Percentiles rank a stretch among this genome's conserved stretches.
phyloP scores from a whole-genome alignment of 2,888 invertebrate species.

The Habroteleia sp. region DNA sequence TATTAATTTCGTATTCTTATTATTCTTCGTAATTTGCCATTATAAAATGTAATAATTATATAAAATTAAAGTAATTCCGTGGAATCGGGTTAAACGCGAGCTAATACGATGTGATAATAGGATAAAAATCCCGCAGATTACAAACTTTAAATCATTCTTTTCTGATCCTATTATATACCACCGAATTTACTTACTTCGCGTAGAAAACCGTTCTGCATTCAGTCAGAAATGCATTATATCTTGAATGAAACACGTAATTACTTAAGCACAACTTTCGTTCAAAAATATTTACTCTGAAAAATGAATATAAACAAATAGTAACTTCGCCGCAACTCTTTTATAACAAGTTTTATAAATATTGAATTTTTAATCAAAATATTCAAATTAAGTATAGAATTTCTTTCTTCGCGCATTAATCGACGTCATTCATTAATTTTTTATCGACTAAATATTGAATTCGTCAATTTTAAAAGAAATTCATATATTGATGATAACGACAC shows the following conservation, averaged over 20 bases:
- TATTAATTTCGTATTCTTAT: no score
- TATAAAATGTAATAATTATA: slow-evolving; percentile 15
- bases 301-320: no score
- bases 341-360: no score
- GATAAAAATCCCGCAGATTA: slow-evolving; percentile 31
- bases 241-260: slow-evolving; percentile 19
- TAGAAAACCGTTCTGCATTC: slow-evolving; percentile 5
- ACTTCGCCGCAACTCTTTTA: no score
- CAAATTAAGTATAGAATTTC: no score
- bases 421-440: no score
- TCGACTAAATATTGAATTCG: no score
- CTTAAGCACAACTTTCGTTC: background rate
- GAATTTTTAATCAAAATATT: no score
- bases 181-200: slow-evolving; percentile 10
- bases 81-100: slow-evolving; percentile 5
- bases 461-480: no score
- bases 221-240: slow-evolving; percentile 22
- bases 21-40: background rate
- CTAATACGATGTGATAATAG: slow-evolving; percentile 17
- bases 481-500: no score
- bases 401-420: no score
- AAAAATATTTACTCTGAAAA: no score
- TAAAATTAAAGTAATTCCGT: background rate
- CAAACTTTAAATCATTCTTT: slow-evolving; percentile 27
- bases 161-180: slow-evolving; percentile 26